A percentile compares a stretch with the other conserved stretches of the same genome.
These are phyloP conservation scores for Leptinotarsa tumamoca DNA, from an alignment of 2,888 invertebrate species.

Conservation along the genomic window DNA sequence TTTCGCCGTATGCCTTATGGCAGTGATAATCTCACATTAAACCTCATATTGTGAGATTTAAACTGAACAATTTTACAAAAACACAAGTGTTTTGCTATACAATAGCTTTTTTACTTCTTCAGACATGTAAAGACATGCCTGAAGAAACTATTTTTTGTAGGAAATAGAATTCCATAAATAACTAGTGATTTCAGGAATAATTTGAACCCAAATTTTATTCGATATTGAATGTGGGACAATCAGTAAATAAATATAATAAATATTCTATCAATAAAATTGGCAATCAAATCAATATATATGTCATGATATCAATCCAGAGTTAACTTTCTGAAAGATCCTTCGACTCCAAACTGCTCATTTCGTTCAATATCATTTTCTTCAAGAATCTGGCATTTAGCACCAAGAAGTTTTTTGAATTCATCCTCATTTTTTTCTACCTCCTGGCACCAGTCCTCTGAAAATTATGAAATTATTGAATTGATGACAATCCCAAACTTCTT, in stretches of 20 bases:
- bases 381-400: slow-evolving; percentile 41
- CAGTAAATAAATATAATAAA: background rate
- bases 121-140: too few species aligned
- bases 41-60: too few species aligned
- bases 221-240: too few species aligned
- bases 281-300: background rate
- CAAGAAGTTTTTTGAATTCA: slow-evolving; percentile 41
- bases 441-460: slow-evolving; percentile 50
- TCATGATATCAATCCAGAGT: slow-evolving; percentile 45
- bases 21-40: too few species aligned
- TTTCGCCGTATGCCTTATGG: too few species aligned
- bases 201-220: too few species aligned
- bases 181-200: too few species aligned
- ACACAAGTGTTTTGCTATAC: too few species aligned
- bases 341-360: slow-evolving; percentile 40
- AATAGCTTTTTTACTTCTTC: too few species aligned
- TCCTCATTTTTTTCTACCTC: slow-evolving; percentile 44
- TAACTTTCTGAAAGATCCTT: slow-evolving; percentile 53
- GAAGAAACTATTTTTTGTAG: too few species aligned
- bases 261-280: background rate
- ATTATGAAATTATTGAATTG: background rate
- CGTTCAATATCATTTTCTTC: slow-evolving; percentile 19
- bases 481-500: background rate
- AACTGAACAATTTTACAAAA: too few species aligned
- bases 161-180: too few species aligned